These are phyloP conservation scores for Aphidoletes aphidimyza DNA, from an alignment of 2,888 invertebrate genomes.

Conservation along the genomic window DNA sequence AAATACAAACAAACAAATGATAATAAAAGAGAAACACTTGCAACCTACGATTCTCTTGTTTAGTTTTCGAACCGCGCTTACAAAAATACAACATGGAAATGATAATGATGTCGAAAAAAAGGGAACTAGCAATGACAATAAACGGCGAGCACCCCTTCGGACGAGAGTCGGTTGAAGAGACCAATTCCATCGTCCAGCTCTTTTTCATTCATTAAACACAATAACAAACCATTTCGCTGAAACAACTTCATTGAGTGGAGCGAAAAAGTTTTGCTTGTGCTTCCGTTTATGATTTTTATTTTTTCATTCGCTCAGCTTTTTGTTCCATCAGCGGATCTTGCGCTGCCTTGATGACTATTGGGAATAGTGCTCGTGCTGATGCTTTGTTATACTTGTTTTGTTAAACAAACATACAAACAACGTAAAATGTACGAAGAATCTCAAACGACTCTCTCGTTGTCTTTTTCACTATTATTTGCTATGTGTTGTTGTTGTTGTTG, in stretches of 20 bases:
- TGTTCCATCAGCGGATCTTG: not conserved
- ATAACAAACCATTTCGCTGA: conserved; percentile 34
- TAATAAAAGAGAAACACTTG: too few species aligned
- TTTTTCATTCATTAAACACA: conserved; percentile 27
- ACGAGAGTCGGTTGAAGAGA: not conserved
- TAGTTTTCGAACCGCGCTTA: not conserved
- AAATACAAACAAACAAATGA: too few species aligned
- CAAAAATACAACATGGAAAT: too few species aligned
- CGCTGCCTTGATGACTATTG: not conserved
- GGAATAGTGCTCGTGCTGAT: not conserved
- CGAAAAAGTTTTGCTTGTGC: not conserved
- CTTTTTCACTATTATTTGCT: not conserved
- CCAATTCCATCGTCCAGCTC: not conserved
- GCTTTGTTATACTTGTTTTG: not conserved
- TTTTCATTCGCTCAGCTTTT: not conserved
- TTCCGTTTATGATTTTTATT: not conserved
- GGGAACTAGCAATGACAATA: not conserved
- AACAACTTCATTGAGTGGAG: not conserved
- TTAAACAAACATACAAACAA: not conserved
- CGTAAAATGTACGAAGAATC: not conserved
- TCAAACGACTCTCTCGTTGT: conserved; percentile 8
- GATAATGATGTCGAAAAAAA: not conserved
- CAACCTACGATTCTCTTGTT: too few species aligned
- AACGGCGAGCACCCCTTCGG: not conserved
- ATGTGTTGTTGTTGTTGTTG: not conserved